These are phyloP conservation scores for Pseudococcus viburni DNA, from an alignment of 2,888 invertebrate genomes.

Conservation along the genomic window DNA sequence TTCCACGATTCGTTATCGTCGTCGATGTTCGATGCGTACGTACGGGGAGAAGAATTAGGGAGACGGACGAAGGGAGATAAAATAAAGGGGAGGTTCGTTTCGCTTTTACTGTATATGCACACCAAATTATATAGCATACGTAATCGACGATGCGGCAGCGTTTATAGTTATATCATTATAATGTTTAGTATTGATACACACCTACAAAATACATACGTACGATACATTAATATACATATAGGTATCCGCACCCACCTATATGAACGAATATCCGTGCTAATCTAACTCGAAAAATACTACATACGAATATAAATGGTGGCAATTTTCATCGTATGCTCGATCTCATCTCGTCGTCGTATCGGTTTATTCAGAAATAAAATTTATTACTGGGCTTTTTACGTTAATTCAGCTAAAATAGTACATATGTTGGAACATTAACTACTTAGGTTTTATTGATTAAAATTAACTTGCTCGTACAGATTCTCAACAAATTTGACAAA, in stretches of 20 bases:
- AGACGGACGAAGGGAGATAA: background rate
- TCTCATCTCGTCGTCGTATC: conserved; percentile 17
- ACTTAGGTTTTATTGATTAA: too few relatives aligned
- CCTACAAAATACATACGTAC: background rate
- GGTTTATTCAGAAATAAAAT: background rate
- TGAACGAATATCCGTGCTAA: background rate
- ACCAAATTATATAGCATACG: conserved; percentile 31
- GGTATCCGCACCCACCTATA: background rate
- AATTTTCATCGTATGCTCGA: conserved; percentile 1
- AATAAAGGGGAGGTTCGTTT: background rate
- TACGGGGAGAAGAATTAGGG: background rate
- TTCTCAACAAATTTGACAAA: too few relatives aligned
- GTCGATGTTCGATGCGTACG: background rate
- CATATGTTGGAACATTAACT: too few relatives aligned
- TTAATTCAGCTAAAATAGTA: background rate
- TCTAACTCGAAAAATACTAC: conserved; percentile 19
- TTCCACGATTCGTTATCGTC: background rate
- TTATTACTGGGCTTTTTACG: background rate
- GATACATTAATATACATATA: background rate
- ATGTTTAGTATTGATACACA: conserved; percentile 29
- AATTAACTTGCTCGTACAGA: too few relatives aligned
- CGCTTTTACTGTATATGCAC: background rate
- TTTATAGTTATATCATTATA: conserved; percentile 34
- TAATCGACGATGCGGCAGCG: conserved; percentile 41
- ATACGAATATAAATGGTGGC: background rate